A percentile compares a stretch with the other conserved stretches of the same genome.
Evolutionary conservation across 2,888 invertebrate species (phyloP).

Genomic region (Acheta domesticus): DNA sequence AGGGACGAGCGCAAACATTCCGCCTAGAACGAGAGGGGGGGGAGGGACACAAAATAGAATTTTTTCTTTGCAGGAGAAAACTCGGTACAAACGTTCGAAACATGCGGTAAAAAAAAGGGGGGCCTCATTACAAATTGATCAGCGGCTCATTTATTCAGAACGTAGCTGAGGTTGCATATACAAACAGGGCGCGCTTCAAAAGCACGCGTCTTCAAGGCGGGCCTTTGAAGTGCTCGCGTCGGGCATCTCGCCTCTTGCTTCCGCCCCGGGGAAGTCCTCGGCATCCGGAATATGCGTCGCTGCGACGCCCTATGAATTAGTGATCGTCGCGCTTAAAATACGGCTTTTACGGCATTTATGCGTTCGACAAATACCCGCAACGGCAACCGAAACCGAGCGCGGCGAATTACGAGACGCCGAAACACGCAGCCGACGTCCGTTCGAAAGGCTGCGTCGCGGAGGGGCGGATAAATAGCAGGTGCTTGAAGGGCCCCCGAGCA

Average conservation of each 20-base stretch:
- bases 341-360: background rate
- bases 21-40: no score
- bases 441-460: no score
- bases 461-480: background rate
- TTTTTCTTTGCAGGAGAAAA: background rate
- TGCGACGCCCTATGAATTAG: background rate
- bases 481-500: background rate
- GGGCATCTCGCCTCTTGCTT: background rate
- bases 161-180: background rate
- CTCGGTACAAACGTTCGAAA: background rate
- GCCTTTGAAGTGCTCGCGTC: background rate
- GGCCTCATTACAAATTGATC: slow-evolving; percentile 26
- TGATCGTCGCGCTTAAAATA: background rate
- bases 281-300: background rate
- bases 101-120: slow-evolving; percentile 40
- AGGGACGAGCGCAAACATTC: no score
- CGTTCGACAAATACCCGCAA: background rate
- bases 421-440: background rate
- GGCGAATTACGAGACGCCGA: background rate
- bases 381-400: background rate
- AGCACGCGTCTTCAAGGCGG: background rate
- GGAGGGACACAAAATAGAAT: slow-evolving; percentile 9
- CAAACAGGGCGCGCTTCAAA: background rate
- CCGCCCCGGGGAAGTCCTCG: background rate
- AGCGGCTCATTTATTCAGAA: slow-evolving; percentile 18